Base-by-base conservation (phyloP, 2,888 invertebrate species). In the Panopea generosa region DNA sequence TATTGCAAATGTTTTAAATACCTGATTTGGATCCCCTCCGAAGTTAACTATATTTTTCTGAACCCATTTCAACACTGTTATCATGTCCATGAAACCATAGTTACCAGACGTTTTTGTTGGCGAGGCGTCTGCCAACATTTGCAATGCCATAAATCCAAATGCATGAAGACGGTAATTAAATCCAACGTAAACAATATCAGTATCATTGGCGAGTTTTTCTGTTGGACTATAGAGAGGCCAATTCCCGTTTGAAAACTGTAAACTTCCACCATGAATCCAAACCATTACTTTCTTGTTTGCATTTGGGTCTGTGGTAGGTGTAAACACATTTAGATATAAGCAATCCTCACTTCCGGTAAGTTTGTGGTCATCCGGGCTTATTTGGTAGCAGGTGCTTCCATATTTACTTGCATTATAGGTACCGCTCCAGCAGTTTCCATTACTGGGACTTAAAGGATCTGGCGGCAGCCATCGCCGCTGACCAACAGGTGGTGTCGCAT, bases 151-250 rank as follows among this genome's bases (percentile, higher is more conserved):
- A 90, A 97, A 98, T 2, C 98, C 98, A 73, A 94, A 93, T 0
- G 93, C 92, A 16, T 94, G 94, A 43, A 96, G 93, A 86, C 97
- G 95, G 93, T 97, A 97, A 90, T 97, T 97, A 2, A 97, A 97
- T 76, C 96, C 94, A 1, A 98, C 97, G 90, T 96, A 96, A 7
- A 98, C 95, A 1, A 97, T 95, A 90, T 97, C 96, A 73, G 96
- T 95, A 2, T 95, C 95, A 55, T 95, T 94, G 0, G 97, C 95
- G 77, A 97, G 95, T 49, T 95, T 94, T 0, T 96, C 95, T 0
- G 96, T 96, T 0, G 97, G 97, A 50, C 80, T 78, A 55, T 86
- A 84, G 6, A 79, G 79, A 2, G 82, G 83, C 81, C 81, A 82
- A 60, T 83, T 78, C 1, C 86, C 87, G 55, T 83, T 85, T 1